Percentiles rank a stretch among this genome's conserved stretches.
These are phyloP conservation scores for Acronicta alni DNA, from an alignment of 2,888 invertebrate genomes.

Conservation along the genomic window DNA sequence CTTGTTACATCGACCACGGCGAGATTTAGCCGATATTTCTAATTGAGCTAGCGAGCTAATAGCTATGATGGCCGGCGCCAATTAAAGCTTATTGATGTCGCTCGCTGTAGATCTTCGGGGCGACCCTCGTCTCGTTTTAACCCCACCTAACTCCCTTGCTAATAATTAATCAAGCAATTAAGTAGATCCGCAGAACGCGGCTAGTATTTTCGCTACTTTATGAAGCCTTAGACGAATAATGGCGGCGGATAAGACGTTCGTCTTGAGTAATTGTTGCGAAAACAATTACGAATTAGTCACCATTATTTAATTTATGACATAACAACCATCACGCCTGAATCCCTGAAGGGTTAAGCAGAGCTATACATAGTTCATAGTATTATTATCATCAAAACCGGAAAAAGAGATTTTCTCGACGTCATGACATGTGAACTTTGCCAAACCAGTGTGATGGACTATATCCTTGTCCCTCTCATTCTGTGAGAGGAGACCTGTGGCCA, in stretches of 20 bases:
- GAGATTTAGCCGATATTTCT: slow-evolving; percentile 73
- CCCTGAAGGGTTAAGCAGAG: too few species aligned
- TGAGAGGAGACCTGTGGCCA: too few species aligned
- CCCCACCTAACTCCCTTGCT: slow-evolving; percentile 80
- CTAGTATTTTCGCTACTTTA: slow-evolving; percentile 71
- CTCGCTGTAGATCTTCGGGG: slow-evolving; percentile 76
- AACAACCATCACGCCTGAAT: too few species aligned
- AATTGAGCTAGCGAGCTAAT: slow-evolving; percentile 80
- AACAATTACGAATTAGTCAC: background rate
- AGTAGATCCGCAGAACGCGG: slow-evolving; percentile 68
- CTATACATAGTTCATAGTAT: too few species aligned
- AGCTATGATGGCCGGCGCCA: slow-evolving; percentile 82
- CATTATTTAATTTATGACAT: too few species aligned
- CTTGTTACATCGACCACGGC: slow-evolving; percentile 53
- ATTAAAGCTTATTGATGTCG: slow-evolving; percentile 87
- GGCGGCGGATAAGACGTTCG: slow-evolving; percentile 1
- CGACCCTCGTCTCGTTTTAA: slow-evolving; percentile 86
- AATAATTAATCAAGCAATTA: slow-evolving; percentile 89
- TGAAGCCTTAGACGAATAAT: slow-evolving; percentile 40
- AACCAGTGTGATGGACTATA: too few species aligned
- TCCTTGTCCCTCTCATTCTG: too few species aligned
- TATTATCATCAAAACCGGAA: too few species aligned
- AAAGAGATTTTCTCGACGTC: too few species aligned
- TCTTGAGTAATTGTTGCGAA: background rate
- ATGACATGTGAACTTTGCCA: too few species aligned